Evolutionary conservation across 2,113 vertebrate genomes (phyloP), one percentile per base, ranked within the genome.

Genomic region (Alethe castanea): DNA sequence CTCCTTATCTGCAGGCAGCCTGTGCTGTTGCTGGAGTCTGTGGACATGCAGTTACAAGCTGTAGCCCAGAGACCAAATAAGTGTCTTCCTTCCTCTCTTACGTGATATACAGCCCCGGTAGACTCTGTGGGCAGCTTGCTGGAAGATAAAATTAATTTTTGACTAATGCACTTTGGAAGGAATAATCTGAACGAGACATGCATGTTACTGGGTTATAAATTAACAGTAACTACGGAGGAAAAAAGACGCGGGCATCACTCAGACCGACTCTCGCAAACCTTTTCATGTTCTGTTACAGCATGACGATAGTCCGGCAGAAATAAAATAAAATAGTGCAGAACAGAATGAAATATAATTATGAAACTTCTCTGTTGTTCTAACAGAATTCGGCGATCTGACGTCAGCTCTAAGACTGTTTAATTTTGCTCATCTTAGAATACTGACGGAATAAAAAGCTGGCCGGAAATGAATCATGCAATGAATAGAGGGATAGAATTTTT

Each of bases 121-220:
- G 95, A 65, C 72, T 94, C 76, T 0, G 1, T 74, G 72, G 90
- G 94, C 93, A 96, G 92, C 95, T 90, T 94, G 80, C 86, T 93
- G 88, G 90, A 95, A 96, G 95, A 96, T 96, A 96, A 97, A 96
- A 96, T 96, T 92, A 97, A 95, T 96, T 94, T 96, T 96, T 96
- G 94, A 96, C 69, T 96, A 94, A 95, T 90, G 94, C 69, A 62
- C 8, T 1, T 94, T 95, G 92, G 94, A 97, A 96, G 80, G 69
- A 93, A 84, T 97, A 93, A 96, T 96, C 93, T 93, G 92, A 96
- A 88, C 0, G 48, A 96, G 96, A 90, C 92, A 94, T 36, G 80
- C 76, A 94, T 2, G 81, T 80, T 95, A 83, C 76, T 84, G 88
- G 92, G 60, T 94, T 96, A 88, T 96, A 96, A 96, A 94, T 95